Evolutionary conservation across 2,113 vertebrate species (phyloP).

Genomic region (Petrocephalus microphthalmus): DNA sequence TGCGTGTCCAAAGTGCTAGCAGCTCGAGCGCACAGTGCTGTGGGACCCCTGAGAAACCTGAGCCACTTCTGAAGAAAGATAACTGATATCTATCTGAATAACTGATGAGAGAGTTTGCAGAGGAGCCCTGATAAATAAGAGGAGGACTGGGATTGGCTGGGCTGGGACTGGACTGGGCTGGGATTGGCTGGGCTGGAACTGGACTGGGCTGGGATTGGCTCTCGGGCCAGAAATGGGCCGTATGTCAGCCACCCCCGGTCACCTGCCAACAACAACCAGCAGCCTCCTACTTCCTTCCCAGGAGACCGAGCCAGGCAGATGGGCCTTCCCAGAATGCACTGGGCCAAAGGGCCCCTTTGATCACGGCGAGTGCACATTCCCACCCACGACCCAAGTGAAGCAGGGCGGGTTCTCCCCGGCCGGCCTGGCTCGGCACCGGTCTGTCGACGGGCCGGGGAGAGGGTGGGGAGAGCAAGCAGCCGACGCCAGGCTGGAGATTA

Average conservation of each 20-base stretch:
- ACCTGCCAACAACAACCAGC: slow-evolving; percentile 8
- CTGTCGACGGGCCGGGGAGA: neutral
- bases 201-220: neutral
- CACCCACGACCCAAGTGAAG: neutral
- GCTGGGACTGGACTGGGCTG: neutral
- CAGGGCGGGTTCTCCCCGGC: neutral
- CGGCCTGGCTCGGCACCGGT: neutral
- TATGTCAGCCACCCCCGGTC: neutral
- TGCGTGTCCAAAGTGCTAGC: neutral
- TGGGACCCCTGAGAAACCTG: neutral
- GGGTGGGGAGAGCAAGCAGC: neutral
- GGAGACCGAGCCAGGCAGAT: slow-evolving; percentile 4
- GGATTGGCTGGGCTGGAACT: neutral
- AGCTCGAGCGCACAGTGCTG: neutral
- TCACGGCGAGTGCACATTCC: neutral
- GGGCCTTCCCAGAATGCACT: slow-evolving; percentile 20
- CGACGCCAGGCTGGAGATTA: neutral
- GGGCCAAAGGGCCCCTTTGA: slow-evolving; percentile 16
- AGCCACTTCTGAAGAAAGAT: neutral
- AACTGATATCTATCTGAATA: neutral
- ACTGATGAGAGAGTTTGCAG: neutral
- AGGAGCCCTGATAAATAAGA: neutral
- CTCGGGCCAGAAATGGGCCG: neutral
- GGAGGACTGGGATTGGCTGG: neutral
- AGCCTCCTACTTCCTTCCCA: neutral